Evolutionary conservation across 2,797 vertebrate species (phyloP).

Genomic region (Crypturellus tataupa): DNA sequence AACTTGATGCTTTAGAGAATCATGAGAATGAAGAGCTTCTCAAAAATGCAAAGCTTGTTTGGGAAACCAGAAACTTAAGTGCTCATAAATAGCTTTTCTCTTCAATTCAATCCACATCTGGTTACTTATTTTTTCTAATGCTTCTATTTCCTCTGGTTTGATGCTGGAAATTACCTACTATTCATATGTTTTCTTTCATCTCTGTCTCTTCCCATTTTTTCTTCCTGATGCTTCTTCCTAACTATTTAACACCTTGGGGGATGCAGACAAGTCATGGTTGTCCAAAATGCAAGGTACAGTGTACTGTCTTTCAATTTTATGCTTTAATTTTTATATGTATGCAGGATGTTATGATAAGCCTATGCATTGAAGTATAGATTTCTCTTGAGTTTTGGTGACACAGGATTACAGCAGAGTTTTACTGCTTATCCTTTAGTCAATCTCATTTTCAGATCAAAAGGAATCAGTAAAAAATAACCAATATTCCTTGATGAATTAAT

Average conservation of each 20-base stretch:
- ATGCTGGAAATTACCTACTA: not conserved
- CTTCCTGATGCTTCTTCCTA: conserved; percentile 75
- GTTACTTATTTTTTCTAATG: not conserved
- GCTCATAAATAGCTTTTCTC: not conserved
- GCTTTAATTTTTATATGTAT: not conserved
- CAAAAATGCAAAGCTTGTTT: not conserved
- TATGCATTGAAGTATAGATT: not conserved
- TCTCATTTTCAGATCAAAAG: not conserved
- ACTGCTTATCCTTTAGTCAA: not conserved
- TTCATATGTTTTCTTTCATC: conserved; percentile 37
- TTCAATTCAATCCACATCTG: not conserved
- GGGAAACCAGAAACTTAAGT: not conserved
- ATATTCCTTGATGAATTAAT: not conserved
- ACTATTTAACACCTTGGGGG: conserved; percentile 75
- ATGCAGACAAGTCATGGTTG: conserved; percentile 99
- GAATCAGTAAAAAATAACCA: not conserved
- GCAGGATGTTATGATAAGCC: not conserved
- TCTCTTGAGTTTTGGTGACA: not conserved
- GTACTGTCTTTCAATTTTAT: conserved; percentile 75
- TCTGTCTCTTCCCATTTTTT: conserved; percentile 69
- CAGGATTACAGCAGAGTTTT: not conserved
- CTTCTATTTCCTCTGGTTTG: conserved; percentile 23
- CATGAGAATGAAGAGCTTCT: not conserved
- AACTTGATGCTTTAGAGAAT: not conserved
- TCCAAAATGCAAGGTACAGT: conserved; percentile 99